Conservation (phyloP, 30 jellyfish, hydroid and myxozoan genomes). For the Hydractinia echinata region DNA sequence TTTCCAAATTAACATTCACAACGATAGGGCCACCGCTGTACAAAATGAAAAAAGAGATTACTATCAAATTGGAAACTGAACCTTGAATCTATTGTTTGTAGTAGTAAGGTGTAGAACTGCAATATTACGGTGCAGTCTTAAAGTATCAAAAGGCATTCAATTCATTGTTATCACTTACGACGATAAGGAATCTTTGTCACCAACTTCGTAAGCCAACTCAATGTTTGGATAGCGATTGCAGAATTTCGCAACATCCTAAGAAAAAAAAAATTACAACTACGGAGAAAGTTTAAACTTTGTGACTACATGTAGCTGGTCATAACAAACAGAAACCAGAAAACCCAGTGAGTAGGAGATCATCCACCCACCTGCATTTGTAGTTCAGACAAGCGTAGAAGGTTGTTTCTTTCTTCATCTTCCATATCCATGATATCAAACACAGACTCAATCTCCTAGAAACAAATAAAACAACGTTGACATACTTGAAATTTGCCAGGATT, state of each 20-base stretch:
- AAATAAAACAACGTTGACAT: background rate
- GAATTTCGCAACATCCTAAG: slow-evolving; percentile 93
- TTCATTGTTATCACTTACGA: background rate
- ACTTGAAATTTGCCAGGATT: background rate
- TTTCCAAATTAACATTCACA: slow-evolving; percentile 77
- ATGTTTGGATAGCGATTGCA: slow-evolving; percentile 97
- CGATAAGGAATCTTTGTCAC: slow-evolving; percentile 53
- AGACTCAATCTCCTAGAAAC: slow-evolving; percentile 79
- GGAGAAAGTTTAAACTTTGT: background rate
- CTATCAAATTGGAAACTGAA: background rate
- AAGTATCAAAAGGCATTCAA: background rate
- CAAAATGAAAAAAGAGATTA: background rate
- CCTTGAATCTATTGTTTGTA: background rate
- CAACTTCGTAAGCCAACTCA: slow-evolving; percentile 87
- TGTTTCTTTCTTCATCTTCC: slow-evolving; percentile 97
- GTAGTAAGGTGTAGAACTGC: background rate
- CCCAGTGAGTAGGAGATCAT: background rate
- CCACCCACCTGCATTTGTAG: slow-evolving; percentile 69
- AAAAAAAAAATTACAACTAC: background rate
- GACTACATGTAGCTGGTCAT: background rate
- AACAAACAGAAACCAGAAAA: background rate
- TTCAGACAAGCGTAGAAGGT: slow-evolving; percentile 62
- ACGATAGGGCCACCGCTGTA: slow-evolving; percentile 93
- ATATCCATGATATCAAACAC: slow-evolving; percentile 97
- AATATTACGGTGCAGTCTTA: too few relatives aligned